Evolutionary conservation across 2,797 vertebrate species (phyloP).

Genomic region (Poecilia wingei): DNA sequence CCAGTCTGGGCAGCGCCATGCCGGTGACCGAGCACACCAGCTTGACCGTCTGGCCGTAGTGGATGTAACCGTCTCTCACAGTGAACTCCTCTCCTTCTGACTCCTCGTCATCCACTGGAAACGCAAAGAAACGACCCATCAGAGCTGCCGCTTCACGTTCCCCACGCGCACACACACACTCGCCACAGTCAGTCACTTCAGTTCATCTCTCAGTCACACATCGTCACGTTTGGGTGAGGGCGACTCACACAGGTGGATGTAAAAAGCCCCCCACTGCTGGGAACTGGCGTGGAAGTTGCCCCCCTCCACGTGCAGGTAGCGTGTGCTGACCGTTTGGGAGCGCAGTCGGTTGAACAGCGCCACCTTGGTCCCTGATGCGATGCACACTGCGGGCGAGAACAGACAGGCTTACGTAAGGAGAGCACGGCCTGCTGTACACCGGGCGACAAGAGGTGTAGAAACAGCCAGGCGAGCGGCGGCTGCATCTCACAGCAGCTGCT

Average conservation of each 20-base stretch:
- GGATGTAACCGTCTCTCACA: slow-evolving; percentile 97
- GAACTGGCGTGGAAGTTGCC: slow-evolving; percentile 99
- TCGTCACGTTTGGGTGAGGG: background rate
- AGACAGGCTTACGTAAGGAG: slow-evolving; percentile 21
- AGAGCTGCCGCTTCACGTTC: slow-evolving; percentile 5
- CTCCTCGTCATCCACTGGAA: slow-evolving; percentile 96
- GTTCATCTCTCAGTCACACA: background rate
- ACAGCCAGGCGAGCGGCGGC: background rate
- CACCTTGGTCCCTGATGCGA: slow-evolving; percentile 98
- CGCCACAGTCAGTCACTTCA: background rate
- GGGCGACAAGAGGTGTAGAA: background rate
- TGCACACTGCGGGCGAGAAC: slow-evolving; percentile 86
- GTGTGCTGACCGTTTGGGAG: slow-evolving; percentile 98
- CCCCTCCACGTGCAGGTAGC: slow-evolving; percentile 98
- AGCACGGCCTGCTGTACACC: background rate
- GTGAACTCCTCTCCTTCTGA: slow-evolving; percentile 99
- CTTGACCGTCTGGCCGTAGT: slow-evolving; percentile 98
- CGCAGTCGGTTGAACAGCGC: slow-evolving; percentile 97
- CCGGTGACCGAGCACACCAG: slow-evolving; percentile 98
- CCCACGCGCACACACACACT: background rate
- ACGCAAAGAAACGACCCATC: slow-evolving; percentile 35
- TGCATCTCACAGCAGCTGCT: background rate
- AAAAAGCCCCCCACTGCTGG: slow-evolving; percentile 98
- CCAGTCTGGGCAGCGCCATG: slow-evolving; percentile 98
- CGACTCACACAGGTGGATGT: slow-evolving; percentile 95